Percentiles rank a stretch among this genome's conserved stretches.
phyloP scores from a whole-genome alignment of 1,140 invertebrate genomes.

The Pissodes strobi region DNA sequence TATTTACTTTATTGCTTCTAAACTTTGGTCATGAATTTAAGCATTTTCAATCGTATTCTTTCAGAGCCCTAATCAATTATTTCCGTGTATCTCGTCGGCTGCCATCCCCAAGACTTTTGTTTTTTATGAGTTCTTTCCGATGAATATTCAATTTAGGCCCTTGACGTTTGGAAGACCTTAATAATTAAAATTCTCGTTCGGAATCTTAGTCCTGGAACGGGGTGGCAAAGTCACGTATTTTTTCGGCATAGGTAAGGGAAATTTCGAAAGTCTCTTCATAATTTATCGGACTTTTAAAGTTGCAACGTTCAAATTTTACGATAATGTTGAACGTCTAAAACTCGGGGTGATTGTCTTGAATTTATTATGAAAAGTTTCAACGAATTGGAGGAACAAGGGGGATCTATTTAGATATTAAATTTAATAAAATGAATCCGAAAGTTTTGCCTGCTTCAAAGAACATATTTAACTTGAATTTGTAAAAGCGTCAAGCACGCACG shows the following conservation, averaged over 20 bases:
- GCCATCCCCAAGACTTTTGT: constrained; percentile 6
- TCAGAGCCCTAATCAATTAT: constrained; percentile 22
- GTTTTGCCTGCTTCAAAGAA: too few species aligned
- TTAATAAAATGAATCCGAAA: too few species aligned
- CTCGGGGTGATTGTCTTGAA: too few species aligned
- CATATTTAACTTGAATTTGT: too few species aligned
- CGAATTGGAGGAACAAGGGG: too few species aligned
- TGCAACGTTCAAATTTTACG: constrained; percentile 5
- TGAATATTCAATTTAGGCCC: constrained; percentile 19
- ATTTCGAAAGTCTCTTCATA: constrained; percentile 11
- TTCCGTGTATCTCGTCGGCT: neutral
- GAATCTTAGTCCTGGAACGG: neutral
- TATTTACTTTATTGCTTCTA: too few species aligned
- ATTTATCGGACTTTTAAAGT: constrained; percentile 12
- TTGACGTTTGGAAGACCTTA: constrained; percentile 19
- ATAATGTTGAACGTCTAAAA: too few species aligned
- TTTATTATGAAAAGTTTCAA: too few species aligned
- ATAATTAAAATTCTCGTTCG: constrained; percentile 23
- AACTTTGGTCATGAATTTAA: too few species aligned
- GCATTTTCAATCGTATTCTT: too few species aligned
- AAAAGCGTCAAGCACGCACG: too few species aligned
- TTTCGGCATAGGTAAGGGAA: neutral
- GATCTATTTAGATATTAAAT: too few species aligned
- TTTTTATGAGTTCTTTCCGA: constrained; percentile 8
- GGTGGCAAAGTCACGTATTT: constrained; percentile 8